phyloP scores from a whole-genome alignment of 1,140 invertebrate genomes.

The Tribolium castaneum region DNA sequence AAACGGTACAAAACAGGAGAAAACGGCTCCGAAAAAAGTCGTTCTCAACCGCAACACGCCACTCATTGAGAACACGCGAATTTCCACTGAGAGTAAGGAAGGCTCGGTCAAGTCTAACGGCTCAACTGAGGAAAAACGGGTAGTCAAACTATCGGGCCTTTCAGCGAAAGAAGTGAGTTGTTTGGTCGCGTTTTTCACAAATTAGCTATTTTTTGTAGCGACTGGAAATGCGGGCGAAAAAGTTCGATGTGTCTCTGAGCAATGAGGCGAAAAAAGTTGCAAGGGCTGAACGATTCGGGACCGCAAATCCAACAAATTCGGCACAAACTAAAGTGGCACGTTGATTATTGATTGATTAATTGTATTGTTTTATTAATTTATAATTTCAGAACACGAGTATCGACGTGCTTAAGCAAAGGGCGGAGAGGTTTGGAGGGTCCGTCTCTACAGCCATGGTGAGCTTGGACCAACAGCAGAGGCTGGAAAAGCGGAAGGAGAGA shows the following conservation, averaged over 20 bases:
- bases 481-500: slow-evolving; percentile 78
- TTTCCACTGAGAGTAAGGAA: slow-evolving; percentile 48
- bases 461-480: slow-evolving; percentile 73
- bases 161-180: slow-evolving; percentile 73
- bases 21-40: slow-evolving; percentile 67
- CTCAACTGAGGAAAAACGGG: slow-evolving; percentile 63
- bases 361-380: too few relatives aligned
- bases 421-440: slow-evolving; percentile 79
- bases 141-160: slow-evolving; percentile 72
- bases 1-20: slow-evolving; percentile 55
- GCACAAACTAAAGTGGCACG: slow-evolving; percentile 36
- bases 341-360: too few relatives aligned
- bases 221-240: slow-evolving; percentile 81
- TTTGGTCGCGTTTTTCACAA: slow-evolving; percentile 17
- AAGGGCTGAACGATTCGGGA: slow-evolving; percentile 74
- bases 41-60: slow-evolving; percentile 72
- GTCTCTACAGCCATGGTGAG: slow-evolving; percentile 77
- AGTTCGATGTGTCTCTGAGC: slow-evolving; percentile 77
- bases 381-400: slow-evolving; percentile 60
- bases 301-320: slow-evolving; percentile 56
- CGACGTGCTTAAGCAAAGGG: slow-evolving; percentile 78
- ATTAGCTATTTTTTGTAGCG: slow-evolving; percentile 63
- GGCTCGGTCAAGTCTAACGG: slow-evolving; percentile 24
- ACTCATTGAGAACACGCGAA: slow-evolving; percentile 45
- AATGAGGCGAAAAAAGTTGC: slow-evolving; percentile 73